These are phyloP conservation scores for Vanacampus margaritifer DNA, from an alignment of 2,113 vertebrate species.

Conservation along the genomic window DNA sequence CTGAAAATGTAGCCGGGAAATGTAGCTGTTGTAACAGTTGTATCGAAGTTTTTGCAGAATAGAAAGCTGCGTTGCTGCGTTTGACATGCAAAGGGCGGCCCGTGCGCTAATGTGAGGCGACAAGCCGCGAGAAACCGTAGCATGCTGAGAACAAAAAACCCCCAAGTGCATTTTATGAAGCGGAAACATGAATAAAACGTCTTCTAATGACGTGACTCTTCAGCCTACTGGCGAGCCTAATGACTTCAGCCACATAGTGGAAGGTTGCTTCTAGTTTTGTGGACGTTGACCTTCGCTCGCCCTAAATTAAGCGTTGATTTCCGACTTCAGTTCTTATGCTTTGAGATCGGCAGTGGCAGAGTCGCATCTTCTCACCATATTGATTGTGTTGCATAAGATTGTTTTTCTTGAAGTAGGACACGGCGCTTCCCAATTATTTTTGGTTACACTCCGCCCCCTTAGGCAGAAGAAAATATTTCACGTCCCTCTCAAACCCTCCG, in stretches of 20 bases:
- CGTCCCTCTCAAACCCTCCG: too few species aligned
- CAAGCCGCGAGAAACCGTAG: constrained; percentile 19
- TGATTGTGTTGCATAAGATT: too few species aligned
- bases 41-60: constrained; percentile 5
- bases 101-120: constrained; percentile 9
- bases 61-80: too few species aligned
- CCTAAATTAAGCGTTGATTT: too few species aligned
- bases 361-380: too few species aligned
- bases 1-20: background rate
- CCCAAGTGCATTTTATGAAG: constrained; percentile 9
- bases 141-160: constrained; percentile 13
- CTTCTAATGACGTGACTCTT: background rate
- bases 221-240: background rate
- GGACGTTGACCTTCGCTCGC: background rate
- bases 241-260: background rate
- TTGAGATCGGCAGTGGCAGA: too few species aligned
- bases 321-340: too few species aligned
- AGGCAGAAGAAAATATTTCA: too few species aligned
- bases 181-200: constrained; percentile 10
- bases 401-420: too few species aligned
- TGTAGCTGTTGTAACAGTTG: background rate
- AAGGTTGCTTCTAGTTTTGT: background rate
- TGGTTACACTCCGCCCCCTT: too few species aligned
- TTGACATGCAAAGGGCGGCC: constrained; percentile 10
- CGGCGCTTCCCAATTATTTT: too few species aligned